Conservation (phyloP, 2,888 invertebrate species). For the Mellilla xanthometata region DNA sequence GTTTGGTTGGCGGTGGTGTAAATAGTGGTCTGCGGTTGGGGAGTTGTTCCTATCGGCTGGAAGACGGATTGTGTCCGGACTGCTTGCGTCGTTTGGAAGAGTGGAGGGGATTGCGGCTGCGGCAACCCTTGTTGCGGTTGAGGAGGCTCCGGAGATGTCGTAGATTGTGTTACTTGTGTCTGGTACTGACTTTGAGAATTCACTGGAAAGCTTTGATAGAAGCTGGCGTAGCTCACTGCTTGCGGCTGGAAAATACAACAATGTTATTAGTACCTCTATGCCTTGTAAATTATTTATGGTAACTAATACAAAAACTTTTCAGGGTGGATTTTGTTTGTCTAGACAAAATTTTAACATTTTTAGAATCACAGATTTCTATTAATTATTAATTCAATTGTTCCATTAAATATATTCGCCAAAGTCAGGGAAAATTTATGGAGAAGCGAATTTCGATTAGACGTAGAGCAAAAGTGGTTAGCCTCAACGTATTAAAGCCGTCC, state of each 20-base stretch:
- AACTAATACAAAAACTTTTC: no score
- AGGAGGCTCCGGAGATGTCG: conserved; percentile 17
- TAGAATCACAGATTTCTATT: no score
- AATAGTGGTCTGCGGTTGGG: conserved; percentile 8
- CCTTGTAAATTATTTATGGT: no score
- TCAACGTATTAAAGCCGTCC: no score
- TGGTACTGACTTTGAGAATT: conserved; percentile 25
- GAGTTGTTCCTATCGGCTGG: conserved; percentile 6
- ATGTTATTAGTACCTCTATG: no score
- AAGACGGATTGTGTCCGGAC: conserved; percentile 11
- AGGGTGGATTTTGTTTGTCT: no score
- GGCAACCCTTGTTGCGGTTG: conserved; percentile 9
- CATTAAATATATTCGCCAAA: no score
- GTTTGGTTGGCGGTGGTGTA: conserved; percentile 12
- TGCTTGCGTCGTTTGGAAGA: conserved; percentile 16
- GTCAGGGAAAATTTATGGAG: no score
- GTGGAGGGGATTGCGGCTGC: conserved; percentile 3
- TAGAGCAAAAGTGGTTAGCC: no score
- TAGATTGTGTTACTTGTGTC: conserved; percentile 23
- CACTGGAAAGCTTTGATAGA: conserved; percentile 48
- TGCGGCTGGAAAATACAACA: conserved; percentile 46
- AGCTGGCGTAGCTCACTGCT: conserved; percentile 64
- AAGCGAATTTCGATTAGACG: no score
- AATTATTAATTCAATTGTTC: no score
- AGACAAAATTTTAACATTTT: no score